Evolutionary conservation across 2,797 vertebrate species (phyloP).

Genomic region (Anniella stebbinsi): DNA sequence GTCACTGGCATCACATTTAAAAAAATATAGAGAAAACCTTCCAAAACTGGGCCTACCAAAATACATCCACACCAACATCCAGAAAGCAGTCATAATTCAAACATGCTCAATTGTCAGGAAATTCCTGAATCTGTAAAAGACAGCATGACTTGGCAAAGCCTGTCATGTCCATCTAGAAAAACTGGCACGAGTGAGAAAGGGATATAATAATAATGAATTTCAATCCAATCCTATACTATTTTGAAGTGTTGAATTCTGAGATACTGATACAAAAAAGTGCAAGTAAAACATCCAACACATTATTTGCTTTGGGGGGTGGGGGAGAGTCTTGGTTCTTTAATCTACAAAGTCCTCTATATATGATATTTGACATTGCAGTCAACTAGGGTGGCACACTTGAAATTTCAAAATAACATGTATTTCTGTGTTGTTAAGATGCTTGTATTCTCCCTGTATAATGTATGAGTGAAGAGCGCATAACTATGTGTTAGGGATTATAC

Average conservation of each 20-base stretch:
- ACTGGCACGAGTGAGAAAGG: too few relatives aligned
- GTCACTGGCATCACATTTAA: too few relatives aligned
- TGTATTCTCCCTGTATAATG: conserved; percentile 47
- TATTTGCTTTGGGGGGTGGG: not conserved
- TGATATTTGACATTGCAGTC: conserved; percentile 38
- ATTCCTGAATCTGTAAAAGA: too few relatives aligned
- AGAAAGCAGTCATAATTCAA: too few relatives aligned
- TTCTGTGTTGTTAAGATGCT: conserved; percentile 15
- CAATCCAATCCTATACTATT: not conserved
- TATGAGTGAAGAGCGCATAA: conserved; percentile 41
- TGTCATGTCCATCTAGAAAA: too few relatives aligned
- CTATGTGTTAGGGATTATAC: conserved; percentile 43
- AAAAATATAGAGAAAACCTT: too few relatives aligned
- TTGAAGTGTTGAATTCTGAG: conserved; percentile 1
- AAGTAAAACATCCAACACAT: conserved; percentile 1
- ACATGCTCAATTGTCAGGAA: too few relatives aligned
- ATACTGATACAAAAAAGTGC: not conserved
- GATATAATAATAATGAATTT: too few relatives aligned
- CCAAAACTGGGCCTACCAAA: too few relatives aligned
- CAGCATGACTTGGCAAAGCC: too few relatives aligned
- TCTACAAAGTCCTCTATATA: not conserved
- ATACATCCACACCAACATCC: too few relatives aligned
- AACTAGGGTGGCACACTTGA: conserved; percentile 13
- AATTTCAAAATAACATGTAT: conserved; percentile 23
- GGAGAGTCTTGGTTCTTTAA: not conserved